These are phyloP conservation scores for Tychaedon coryphoeus DNA, from an alignment of 2,113 vertebrate genomes.

Conservation along the genomic window DNA sequence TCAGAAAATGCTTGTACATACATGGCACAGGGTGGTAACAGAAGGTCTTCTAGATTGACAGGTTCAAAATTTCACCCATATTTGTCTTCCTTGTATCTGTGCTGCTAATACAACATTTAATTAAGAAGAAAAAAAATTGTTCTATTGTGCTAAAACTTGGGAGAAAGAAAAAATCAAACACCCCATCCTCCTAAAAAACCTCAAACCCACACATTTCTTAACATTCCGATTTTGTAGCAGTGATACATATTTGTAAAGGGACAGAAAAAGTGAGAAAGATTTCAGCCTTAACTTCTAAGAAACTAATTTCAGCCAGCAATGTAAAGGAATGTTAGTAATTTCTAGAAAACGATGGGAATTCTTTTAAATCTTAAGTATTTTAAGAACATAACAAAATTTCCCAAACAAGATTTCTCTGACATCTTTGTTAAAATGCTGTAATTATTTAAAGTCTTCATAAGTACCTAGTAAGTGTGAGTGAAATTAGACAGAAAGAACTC, in stretches of 20 bases:
- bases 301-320: not conserved
- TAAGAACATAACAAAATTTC: not conserved
- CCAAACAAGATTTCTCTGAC: not conserved
- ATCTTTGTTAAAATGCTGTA: not conserved
- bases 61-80: not conserved
- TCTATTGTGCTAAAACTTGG: not conserved
- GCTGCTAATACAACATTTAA: not conserved
- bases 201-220: not conserved
- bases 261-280: not conserved
- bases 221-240: not conserved
- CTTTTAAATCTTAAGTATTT: not conserved
- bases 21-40: not conserved
- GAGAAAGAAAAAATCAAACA: not conserved
- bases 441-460: not conserved
- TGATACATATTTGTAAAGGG: not conserved
- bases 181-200: not conserved
- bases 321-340: not conserved
- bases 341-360: not conserved
- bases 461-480: not conserved
- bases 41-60: constrained; percentile 24
- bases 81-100: not conserved
- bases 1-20: not conserved
- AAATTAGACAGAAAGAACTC: not conserved
- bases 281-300: not conserved
- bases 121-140: not conserved